Evolutionary conservation across 2,113 vertebrate species (phyloP).

Genomic region (Oncorhynchus masou): DNA sequence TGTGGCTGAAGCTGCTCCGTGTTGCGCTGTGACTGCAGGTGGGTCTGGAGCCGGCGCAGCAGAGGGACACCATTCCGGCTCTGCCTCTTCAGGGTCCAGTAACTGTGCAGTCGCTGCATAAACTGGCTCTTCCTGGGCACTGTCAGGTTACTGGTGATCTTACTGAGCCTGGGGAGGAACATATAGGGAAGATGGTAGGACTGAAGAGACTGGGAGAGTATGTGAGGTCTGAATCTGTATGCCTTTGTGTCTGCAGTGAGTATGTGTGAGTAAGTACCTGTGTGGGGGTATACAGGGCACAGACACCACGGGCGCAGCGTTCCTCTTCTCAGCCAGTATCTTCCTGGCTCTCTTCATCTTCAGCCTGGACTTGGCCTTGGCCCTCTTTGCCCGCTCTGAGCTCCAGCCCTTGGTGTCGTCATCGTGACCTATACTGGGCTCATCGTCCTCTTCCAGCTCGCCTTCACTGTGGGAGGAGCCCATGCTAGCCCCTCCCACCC

Average conservation of each 20-base stretch:
- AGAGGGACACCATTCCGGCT: constrained; percentile 95
- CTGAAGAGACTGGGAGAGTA: neutral
- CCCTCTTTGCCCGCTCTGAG: constrained; percentile 94
- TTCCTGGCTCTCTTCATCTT: constrained; percentile 98
- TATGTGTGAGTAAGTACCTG: constrained; percentile 71
- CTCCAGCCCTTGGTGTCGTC: constrained; percentile 95
- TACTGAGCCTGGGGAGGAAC: constrained; percentile 82
- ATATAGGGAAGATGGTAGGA: neutral
- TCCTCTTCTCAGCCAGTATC: constrained; percentile 94
- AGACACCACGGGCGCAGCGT: constrained; percentile 92
- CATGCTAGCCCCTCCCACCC: constrained; percentile 69
- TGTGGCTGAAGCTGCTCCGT: constrained; percentile 79
- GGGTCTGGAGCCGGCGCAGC: constrained; percentile 93
- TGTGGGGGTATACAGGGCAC: constrained; percentile 97
- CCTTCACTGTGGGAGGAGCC: constrained; percentile 91
- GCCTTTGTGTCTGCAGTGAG: neutral
- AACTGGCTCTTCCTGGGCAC: constrained; percentile 98
- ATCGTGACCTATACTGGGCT: constrained; percentile 87
- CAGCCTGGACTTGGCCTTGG: constrained; percentile 94
- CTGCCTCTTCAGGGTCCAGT: constrained; percentile 98
- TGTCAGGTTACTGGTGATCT: constrained; percentile 95
- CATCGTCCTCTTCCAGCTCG: constrained; percentile 92
- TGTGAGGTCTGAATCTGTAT: neutral
- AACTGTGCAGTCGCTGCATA: constrained; percentile 98
- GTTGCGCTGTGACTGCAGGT: constrained; percentile 94